Evolutionary conservation across 2,113 vertebrate species (phyloP), one percentile per base, ranked within the genome.

Genomic region (Tretioscincus oriximinensis): DNA sequence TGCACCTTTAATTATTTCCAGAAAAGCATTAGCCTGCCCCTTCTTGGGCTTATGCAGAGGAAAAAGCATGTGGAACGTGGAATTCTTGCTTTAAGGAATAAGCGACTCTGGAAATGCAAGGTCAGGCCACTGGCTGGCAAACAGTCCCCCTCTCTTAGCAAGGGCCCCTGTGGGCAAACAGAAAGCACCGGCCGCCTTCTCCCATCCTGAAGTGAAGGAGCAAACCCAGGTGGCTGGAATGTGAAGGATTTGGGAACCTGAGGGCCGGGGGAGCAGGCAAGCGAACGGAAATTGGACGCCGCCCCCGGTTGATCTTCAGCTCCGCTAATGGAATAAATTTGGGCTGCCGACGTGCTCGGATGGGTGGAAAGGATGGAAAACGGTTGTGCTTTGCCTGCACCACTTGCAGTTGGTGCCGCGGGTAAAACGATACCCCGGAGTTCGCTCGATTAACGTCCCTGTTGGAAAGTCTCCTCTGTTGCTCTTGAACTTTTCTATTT

Each of bases 81-180:
- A 4, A 22, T 26, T 5, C 61, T 26, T 63, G 61, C 61, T 63
- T 24, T 26, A 7, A 26, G 6, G 24, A 63, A 24, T 8, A 26
- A 63, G 61, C 21, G 22, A 21, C 5, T 6, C 22, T 63, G 21
- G 66, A 20, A 68, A 22, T 5, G 49, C 8, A 3, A 54, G 5
- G 7, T 16, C 11, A 49, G 63, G 49, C 7, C 8, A 5, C 16
- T 64, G 10, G 72, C 49, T 21, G 1, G 64, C 63, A 60, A 61
- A 81, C 80, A 81, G 72, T 16, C 29, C 47, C 2, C 61, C 51
- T 81, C 80, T 81, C 60, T 81, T 68, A 28, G 24, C 9, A 24
- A 60, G 28, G 72, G 63, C 63, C 72, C 24, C 29, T 41, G 10
- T 14, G 20, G 0, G 65, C 81, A 76, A 69, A 81, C 80, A 81